Evolutionary conservation across 2,888 invertebrate species (phyloP), one percentile per base, ranked within the genome.

Genomic region (Theretra japonica): DNA sequence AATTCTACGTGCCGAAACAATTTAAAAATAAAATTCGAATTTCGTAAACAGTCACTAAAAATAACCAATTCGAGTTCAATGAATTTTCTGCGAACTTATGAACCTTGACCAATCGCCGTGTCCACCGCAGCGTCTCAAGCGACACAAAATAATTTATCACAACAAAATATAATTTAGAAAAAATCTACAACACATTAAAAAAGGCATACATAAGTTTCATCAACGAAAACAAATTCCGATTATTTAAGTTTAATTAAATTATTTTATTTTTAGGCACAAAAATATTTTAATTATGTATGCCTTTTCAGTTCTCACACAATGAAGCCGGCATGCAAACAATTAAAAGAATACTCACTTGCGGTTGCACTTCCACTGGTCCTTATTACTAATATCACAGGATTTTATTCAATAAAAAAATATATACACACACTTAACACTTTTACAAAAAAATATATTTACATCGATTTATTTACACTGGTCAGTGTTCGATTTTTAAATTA

Each of bases 351-450:
- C 94, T 94, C 74, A 94, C 94, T 92, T 93, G 88, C 84, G 72
- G 77, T 70, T 80, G 74, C 80, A 70, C 76, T 76, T 78, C 79
- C 83, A 81, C 85, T 77, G 84, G 78, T 74, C 80, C 88, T 90
- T 90, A 90, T 79, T 80, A 83, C 89, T 93, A 93, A 90, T 94
- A 94, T 94, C 94, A 94, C 94, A 94, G 94, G 91, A 92, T 93
- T 92, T 90, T 89, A 88, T 78, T 76, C 72, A 78, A 78, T 76
- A 76, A 83, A 82, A 75, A 80, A 80, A 80, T 77, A 84, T 77
- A 74, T 80, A 80, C 83, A 86, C 85, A 75, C 85, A 85, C 84
- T 75, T 48, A 79, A 76, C 83, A 87, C 85, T 82, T 78, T 79
- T 72, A 70, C 78, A 76, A 72, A 76, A 72, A 76, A 76, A 76